Base-by-base conservation (phyloP, 2,797 vertebrate species). In the Chanos chanos region DNA sequence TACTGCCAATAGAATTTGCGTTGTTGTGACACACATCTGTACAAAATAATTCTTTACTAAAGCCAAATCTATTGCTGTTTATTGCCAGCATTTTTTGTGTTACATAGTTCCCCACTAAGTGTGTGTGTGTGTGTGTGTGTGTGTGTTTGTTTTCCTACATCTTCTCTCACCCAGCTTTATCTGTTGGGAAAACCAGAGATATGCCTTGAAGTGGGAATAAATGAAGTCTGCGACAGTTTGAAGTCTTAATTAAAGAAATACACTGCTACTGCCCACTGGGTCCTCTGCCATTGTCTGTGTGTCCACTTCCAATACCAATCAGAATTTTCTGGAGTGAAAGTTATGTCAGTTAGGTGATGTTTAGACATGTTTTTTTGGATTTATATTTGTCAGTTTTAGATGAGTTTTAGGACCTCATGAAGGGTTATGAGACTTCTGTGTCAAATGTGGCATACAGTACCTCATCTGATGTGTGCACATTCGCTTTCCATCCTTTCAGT, bases 1-100 rank as follows among this genome's bases (percentile, higher is more conserved):
- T 81, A 86, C 82, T 86, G 85, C 81, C 85, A 83, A 83, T 79
- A 85, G 79, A 81, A 70, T 80, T 76, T 68, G 75, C 47, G 50
- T 68, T 24, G 71, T 78, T 54, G 75, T 77, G 16, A 33, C 47
- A 16, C 45, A 7, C 21, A 22, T 18, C n/a, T 36, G 25, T n/a
- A 28, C n/a, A 12, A 15, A 58, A 39, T 58, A 75, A 75, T 36
- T 28, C n/a, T 50, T 73, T 57, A 63, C 64, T 52, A 40, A 72
- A 77, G 82, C 76, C 81, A 82, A 84, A 82, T 70, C 56, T 48
- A 25, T 30, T n/a, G n/a, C n/a, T n/a, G n/a, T n/a, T 52, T 61
- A 54, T 54, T 61, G 18, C 51, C 40, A 47, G 48, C 39, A 39
- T 34, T 48, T 28, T 16, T 59, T 5, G 2, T 37, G 33, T 37